phyloP scores from a whole-genome alignment of 2,797 vertebrate species.

The Myotis vivesi region DNA sequence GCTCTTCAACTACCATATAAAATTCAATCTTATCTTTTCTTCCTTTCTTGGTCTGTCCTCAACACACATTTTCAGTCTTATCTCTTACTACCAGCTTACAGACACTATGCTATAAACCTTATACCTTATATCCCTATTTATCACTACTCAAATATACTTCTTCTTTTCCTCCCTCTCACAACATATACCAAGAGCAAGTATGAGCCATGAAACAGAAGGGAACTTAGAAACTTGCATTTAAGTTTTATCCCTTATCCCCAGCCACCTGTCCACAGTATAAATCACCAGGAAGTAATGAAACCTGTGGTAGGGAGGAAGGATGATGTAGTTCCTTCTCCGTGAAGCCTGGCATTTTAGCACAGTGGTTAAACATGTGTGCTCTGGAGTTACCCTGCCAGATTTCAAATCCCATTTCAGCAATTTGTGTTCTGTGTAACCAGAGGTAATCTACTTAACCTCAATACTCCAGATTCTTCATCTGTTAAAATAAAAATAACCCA shows the following conservation, averaged over 20 bases:
- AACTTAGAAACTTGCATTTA: neutral
- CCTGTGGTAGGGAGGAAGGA: neutral
- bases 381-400: neutral
- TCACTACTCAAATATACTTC: neutral
- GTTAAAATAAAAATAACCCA: constrained; percentile 37
- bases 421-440: neutral
- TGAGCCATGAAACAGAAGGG: neutral
- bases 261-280: neutral
- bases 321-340: neutral
- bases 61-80: neutral
- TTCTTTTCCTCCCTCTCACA: neutral
- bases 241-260: neutral
- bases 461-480: constrained; percentile 4
- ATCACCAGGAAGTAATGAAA: constrained; percentile 1
- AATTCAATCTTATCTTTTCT: constrained; percentile 16
- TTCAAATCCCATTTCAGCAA: constrained; percentile 34
- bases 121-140: neutral
- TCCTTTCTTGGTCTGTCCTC: neutral
- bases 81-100: neutral
- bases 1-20: neutral
- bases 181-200: neutral
- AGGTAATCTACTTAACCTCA: constrained; percentile 10
- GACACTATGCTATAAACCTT: neutral
- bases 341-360: neutral
- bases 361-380: neutral